Evolutionary conservation across 2,113 vertebrate species (phyloP).

Genomic region (Vicugna pacos): DNA sequence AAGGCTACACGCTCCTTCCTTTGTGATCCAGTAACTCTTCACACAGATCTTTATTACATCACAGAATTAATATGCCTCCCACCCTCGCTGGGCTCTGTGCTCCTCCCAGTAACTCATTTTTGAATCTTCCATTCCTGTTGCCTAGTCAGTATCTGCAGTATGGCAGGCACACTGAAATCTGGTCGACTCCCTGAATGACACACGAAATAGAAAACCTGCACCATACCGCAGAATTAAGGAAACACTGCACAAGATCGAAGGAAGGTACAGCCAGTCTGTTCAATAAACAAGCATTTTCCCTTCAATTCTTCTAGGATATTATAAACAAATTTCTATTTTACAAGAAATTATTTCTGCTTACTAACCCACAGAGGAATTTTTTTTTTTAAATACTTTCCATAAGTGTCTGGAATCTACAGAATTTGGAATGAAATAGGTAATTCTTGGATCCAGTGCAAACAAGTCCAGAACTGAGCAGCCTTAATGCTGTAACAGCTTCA

Average conservation of each 20-base stretch:
- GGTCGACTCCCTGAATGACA: background rate
- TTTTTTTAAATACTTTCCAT: background rate
- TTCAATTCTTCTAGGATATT: background rate
- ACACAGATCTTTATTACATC: background rate
- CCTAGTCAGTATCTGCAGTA: background rate
- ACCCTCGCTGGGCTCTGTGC: background rate
- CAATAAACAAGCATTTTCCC: background rate
- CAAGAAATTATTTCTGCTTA: background rate
- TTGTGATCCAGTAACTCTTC: background rate
- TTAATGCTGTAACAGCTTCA: background rate
- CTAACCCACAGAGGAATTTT: background rate
- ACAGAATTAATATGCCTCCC: background rate
- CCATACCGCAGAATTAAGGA: background rate
- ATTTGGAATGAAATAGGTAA: background rate
- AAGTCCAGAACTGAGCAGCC: background rate
- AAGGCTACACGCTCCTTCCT: background rate
- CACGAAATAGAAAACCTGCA: background rate
- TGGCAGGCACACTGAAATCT: background rate
- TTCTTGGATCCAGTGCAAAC: background rate
- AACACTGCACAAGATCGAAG: fast-evolving
- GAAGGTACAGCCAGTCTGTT: background rate
- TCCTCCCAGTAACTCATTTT: background rate
- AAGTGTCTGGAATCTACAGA: background rate
- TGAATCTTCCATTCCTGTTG: background rate
- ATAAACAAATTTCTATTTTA: background rate